These are phyloP conservation scores for Charaxes varanes DNA, from an alignment of 1,140 invertebrate genomes.

Conservation along the genomic window DNA sequence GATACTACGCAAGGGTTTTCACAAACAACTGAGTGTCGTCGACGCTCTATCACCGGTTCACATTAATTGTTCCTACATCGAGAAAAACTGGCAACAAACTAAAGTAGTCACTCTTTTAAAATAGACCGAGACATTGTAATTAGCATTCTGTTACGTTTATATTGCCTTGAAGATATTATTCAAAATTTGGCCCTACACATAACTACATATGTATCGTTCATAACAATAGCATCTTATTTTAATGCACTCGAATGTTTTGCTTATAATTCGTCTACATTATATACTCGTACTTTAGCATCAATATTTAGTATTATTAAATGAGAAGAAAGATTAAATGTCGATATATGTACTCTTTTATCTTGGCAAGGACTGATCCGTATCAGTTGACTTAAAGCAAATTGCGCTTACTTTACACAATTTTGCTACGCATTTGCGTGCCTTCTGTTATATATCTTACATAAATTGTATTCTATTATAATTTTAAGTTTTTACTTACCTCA, in stretches of 20 bases:
- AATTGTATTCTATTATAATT: too few relatives aligned
- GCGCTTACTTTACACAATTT: too few relatives aligned
- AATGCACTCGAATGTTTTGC: conserved; percentile 2
- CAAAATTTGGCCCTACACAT: conserved; percentile 3
- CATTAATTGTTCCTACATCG: conserved; percentile 4
- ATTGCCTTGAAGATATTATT: conserved; percentile 7
- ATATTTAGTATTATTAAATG: too few relatives aligned
- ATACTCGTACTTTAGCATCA: too few relatives aligned
- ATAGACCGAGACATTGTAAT: conserved; percentile 8
- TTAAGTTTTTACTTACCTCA: conserved; percentile 59
- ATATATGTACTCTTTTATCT: too few relatives aligned
- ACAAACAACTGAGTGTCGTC: not conserved
- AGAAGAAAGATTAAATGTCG: too few relatives aligned
- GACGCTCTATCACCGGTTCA: not conserved
- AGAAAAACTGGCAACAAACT: conserved; percentile 9
- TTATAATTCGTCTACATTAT: too few relatives aligned
- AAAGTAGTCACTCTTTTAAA: conserved; percentile 7
- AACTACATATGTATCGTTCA: not conserved
- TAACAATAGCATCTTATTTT: not conserved
- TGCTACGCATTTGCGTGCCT: too few relatives aligned
- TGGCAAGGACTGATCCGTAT: too few relatives aligned
- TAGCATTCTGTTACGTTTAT: conserved; percentile 6
- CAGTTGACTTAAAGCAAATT: too few relatives aligned
- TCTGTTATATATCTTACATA: too few relatives aligned
- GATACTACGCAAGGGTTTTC: conserved; percentile 7